Conservation (phyloP, 2,797 vertebrate species). For the Danio choprae region DNA sequence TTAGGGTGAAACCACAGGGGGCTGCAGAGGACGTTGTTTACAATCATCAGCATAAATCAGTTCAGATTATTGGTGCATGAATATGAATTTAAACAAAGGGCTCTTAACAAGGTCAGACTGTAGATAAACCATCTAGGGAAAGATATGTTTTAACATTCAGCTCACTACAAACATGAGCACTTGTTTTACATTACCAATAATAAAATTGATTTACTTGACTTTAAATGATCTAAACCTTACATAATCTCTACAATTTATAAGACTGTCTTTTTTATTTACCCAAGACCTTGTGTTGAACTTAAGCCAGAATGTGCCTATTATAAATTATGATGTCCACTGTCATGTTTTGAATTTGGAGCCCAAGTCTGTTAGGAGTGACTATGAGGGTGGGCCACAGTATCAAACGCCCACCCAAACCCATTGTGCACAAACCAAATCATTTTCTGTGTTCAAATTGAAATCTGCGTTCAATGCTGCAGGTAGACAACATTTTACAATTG, state of each 20-base stretch:
- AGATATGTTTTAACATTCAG: background rate
- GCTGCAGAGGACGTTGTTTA: background rate
- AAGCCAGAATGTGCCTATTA: too few species aligned
- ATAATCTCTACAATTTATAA: background rate
- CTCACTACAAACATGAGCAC: background rate
- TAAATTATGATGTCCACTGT: too few species aligned
- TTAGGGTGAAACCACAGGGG: constrained; percentile 11
- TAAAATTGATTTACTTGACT: background rate
- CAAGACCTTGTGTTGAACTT: too few species aligned
- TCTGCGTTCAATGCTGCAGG: too few species aligned
- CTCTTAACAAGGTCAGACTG: constrained; percentile 1
- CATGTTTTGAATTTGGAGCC: too few species aligned
- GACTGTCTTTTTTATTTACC: background rate
- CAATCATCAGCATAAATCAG: constrained; percentile 17
- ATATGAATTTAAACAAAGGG: constrained; percentile 22
- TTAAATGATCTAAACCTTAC: background rate
- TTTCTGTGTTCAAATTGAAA: too few species aligned
- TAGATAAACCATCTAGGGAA: background rate
- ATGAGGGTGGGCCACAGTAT: too few species aligned
- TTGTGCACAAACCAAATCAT: too few species aligned
- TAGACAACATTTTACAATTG: too few species aligned
- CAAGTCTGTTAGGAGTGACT: too few species aligned
- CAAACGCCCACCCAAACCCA: too few species aligned
- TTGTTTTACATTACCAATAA: constrained; percentile 5
- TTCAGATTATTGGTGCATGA: constrained; percentile 18